Conservation (phyloP, 2,113 vertebrate genomes). For the Hiodon alosoides region DNA sequence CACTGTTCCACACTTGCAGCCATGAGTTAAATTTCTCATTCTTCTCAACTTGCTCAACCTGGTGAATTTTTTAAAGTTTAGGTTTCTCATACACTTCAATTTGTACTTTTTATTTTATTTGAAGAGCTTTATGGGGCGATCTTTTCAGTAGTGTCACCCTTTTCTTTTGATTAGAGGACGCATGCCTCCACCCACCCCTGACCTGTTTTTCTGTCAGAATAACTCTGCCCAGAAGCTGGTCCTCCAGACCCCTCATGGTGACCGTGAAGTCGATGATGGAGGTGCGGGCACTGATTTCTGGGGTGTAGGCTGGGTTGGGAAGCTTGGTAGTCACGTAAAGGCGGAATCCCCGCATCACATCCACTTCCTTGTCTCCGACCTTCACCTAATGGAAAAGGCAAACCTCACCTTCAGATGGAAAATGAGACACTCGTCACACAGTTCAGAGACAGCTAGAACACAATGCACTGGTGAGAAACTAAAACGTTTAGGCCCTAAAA, state of each 20-base stretch:
- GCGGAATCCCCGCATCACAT: slow-evolving; percentile 84
- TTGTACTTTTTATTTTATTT: too few species aligned
- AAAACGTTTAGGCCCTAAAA: not conserved
- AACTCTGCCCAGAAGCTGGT: slow-evolving; percentile 90
- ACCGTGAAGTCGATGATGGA: slow-evolving; percentile 95
- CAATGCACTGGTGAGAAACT: not conserved
- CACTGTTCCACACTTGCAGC: too few species aligned
- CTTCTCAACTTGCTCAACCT: too few species aligned
- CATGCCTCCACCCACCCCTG: slow-evolving; percentile 16
- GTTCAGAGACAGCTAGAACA: not conserved
- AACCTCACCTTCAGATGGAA: not conserved
- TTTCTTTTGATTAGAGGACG: not conserved
- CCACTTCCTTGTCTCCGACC: slow-evolving; percentile 89
- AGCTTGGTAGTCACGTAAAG: slow-evolving; percentile 92
- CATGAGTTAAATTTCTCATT: too few species aligned
- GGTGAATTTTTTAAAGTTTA: too few species aligned
- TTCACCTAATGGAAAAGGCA: slow-evolving; percentile 74
- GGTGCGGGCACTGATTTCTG: slow-evolving; percentile 86
- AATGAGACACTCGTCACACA: not conserved
- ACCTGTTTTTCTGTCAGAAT: slow-evolving; percentile 94
- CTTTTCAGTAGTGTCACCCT: not conserved
- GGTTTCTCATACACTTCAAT: too few species aligned
- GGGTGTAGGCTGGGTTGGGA: slow-evolving; percentile 86
- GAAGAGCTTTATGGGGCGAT: not conserved
- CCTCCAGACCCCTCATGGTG: slow-evolving; percentile 89